Evolutionary conservation across 1,140 invertebrate genomes (phyloP), one percentile per base, ranked within the genome.

Genomic region (Listronotus bonariensis): DNA sequence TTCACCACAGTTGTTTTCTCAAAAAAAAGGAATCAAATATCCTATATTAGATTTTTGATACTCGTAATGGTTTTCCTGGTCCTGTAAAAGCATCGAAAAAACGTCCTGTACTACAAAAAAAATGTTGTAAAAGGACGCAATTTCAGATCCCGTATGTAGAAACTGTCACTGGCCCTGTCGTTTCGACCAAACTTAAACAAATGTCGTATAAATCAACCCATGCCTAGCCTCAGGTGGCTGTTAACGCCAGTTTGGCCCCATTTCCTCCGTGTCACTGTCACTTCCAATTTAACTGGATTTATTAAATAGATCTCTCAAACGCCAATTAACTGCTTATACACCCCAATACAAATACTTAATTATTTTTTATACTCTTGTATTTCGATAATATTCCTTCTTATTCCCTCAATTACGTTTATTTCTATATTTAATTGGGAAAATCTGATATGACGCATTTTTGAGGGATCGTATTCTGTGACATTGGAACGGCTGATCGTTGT

Each of bases 261-360:
- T 60, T 60, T 60, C 57, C 57, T 51, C 36, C 57, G 36, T 51
- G 26, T 51, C 46, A 49, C 45, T 60, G 57, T 60, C 57, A 60
- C 45, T 49, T 48, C 57, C 57, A 60, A 60, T 60, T 48, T 32
- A 49, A 60, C 57, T 32, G 46, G 20, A 60, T 60, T 60, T 51
- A 60, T 60, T 60, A 60, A 60, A 60, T 60, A 49, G 57, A 60
- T 43, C 43, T 38, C 57, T 60, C 45, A 51, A 60, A 60, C 34
- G 57, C 57, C 57, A 60, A 60, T 60, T 60, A 60, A 60, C 45
- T 38, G n/a, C 45, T 51, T 51, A 60, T 51, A 60, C 43, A 51
- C 48, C 57, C 57, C 31, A 51, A 49, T 51, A 51, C 48, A 43
- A 15, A 57, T 31, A 41, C 45, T 60, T 60, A 60, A 60, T 60